These are phyloP conservation scores for Hyperopisus bebe DNA, from an alignment of 2,113 vertebrate genomes.

Conservation along the genomic window DNA sequence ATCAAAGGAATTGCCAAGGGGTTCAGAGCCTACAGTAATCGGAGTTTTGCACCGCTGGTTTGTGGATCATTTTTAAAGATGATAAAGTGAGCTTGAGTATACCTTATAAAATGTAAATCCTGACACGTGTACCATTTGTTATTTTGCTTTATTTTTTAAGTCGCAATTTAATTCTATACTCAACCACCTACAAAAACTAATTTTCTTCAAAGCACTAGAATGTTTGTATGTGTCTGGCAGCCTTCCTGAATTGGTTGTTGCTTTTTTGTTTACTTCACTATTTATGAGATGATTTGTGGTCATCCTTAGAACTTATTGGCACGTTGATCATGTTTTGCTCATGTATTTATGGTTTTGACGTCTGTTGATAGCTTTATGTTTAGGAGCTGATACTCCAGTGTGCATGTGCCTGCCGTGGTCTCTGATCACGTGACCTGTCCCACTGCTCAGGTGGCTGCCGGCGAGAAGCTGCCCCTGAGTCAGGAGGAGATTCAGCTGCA, in stretches of 20 bases:
- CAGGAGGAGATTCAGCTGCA: conserved; percentile 80
- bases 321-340: not conserved
- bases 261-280: not conserved
- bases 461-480: conserved; percentile 81
- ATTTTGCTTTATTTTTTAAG: too few species aligned
- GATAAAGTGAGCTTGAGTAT: too few species aligned
- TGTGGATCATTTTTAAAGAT: too few species aligned
- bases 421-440: not conserved
- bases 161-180: not conserved
- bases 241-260: not conserved
- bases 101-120: too few species aligned
- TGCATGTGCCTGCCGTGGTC: not conserved
- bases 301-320: not conserved
- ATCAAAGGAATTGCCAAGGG: too few species aligned
- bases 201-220: not conserved
- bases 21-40: too few species aligned
- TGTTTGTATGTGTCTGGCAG: not conserved
- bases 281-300: not conserved
- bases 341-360: not conserved
- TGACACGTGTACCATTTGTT: too few species aligned
- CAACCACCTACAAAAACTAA: not conserved
- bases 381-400: not conserved
- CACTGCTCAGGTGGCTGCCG: conserved; percentile 78
- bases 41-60: too few species aligned
- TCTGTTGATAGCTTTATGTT: not conserved